Evolutionary conservation across 2,888 invertebrate species (phyloP).

Genomic region (Himalopsyche kuldschensis): DNA sequence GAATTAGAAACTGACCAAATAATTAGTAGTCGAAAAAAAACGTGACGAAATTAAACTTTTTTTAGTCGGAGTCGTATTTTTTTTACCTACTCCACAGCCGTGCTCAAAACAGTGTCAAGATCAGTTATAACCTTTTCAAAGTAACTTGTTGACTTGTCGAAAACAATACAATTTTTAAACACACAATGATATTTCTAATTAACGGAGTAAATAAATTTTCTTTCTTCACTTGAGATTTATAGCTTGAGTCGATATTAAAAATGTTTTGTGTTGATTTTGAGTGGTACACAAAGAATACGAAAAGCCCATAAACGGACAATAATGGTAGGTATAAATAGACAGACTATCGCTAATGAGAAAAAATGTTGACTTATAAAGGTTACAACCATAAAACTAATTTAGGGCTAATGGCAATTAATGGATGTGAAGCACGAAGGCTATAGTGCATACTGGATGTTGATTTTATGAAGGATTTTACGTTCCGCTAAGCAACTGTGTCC

Average conservation of each 20-base stretch:
- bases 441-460: background rate
- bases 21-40: no score
- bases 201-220: background rate
- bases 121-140: no score
- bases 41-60: no score
- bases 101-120: no score
- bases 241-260: background rate
- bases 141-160: no score
- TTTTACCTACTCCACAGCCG: no score
- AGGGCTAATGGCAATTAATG: background rate
- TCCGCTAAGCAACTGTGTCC: background rate
- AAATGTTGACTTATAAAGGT: background rate
- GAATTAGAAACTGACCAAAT: no score
- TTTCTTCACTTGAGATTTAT: background rate
- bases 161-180: no score
- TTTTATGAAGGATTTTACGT: background rate
- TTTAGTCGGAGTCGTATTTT: no score
- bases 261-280: background rate
- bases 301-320: background rate
- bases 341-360: background rate
- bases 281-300: background rate
- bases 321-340: background rate
- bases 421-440: background rate
- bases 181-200: no score
- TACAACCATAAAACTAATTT: background rate